Percentiles rank a stretch among this genome's conserved stretches.
phyloP scores from a whole-genome alignment of 2,888 invertebrate genomes.

The Tryphoninae sp. region DNA sequence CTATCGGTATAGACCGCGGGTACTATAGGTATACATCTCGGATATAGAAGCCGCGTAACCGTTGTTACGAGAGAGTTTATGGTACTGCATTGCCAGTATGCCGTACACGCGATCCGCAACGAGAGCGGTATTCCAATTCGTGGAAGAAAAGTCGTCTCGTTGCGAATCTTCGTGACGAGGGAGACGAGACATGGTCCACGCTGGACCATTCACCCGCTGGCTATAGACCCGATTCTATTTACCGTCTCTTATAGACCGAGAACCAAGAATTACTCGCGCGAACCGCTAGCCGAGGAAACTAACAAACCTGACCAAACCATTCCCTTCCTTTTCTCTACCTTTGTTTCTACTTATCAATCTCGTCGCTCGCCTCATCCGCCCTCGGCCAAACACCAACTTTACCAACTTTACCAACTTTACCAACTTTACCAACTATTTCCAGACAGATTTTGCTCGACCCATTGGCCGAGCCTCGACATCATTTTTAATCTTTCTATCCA shows the following conservation, averaged over 20 bases:
- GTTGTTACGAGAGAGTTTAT: constrained; percentile 54
- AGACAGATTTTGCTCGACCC: too few relatives aligned
- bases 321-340: too few relatives aligned
- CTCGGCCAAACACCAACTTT: too few relatives aligned
- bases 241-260: neutral
- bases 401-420: too few relatives aligned
- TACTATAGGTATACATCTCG: neutral
- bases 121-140: constrained; percentile 62
- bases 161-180: constrained; percentile 37
- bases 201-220: constrained; percentile 40
- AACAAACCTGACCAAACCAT: too few relatives aligned
- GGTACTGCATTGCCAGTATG: constrained; percentile 14
- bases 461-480: too few relatives aligned
- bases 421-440: too few relatives aligned
- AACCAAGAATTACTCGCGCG: too few relatives aligned
- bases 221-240: constrained; percentile 25
- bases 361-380: too few relatives aligned
- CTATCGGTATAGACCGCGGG: neutral
- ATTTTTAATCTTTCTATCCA: too few relatives aligned
- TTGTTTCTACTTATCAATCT: too few relatives aligned
- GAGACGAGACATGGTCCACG: constrained; percentile 7
- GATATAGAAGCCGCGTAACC: constrained; percentile 50
- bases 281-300: too few relatives aligned
- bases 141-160: constrained; percentile 34
- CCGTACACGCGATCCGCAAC: constrained; percentile 21